Evolutionary conservation across 2,888 invertebrate species (phyloP).

Genomic region (Eretmocerus hayati): DNA sequence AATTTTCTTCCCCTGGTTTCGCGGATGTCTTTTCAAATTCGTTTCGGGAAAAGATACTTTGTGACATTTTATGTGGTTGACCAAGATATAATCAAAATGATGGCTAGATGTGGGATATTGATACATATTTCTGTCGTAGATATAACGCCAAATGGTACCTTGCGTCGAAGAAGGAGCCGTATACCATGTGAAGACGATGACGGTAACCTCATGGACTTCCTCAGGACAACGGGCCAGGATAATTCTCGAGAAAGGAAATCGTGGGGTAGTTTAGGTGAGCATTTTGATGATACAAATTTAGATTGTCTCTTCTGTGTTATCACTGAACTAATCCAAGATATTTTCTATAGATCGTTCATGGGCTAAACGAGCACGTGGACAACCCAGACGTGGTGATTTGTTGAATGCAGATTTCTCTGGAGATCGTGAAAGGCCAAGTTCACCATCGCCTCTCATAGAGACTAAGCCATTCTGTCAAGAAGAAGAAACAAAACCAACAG

Average conservation of each 20-base stretch:
- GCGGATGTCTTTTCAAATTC: no score
- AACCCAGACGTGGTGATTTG: constrained; percentile 72
- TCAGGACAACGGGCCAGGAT: constrained; percentile 70
- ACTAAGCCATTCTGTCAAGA: constrained; percentile 50
- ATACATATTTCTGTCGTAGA: constrained; percentile 51
- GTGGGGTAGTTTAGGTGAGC: constrained; percentile 80
- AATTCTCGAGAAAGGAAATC: constrained; percentile 70
- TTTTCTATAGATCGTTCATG: constrained; percentile 75
- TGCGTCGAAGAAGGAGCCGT: constrained; percentile 72
- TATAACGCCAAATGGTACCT: constrained; percentile 82
- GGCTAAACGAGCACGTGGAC: constrained; percentile 72
- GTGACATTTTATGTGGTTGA: no score
- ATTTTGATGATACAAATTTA: constrained; percentile 23
- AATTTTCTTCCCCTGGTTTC: no score
- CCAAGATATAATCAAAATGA: no score
- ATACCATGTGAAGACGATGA: constrained; percentile 79
- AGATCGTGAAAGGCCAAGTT: constrained; percentile 66
- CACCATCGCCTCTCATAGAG: constrained; percentile 59
- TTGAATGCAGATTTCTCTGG: constrained; percentile 64
- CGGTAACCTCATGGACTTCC: constrained; percentile 76
- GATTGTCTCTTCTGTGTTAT: neutral
- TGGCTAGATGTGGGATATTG: no score
- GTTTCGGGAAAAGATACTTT: no score
- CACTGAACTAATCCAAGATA: no score
- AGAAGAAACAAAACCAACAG: constrained; percentile 55